phyloP scores from a whole-genome alignment of 92 coral and sea anemone genomes.

The Chrysogorgia sp. region DNA sequence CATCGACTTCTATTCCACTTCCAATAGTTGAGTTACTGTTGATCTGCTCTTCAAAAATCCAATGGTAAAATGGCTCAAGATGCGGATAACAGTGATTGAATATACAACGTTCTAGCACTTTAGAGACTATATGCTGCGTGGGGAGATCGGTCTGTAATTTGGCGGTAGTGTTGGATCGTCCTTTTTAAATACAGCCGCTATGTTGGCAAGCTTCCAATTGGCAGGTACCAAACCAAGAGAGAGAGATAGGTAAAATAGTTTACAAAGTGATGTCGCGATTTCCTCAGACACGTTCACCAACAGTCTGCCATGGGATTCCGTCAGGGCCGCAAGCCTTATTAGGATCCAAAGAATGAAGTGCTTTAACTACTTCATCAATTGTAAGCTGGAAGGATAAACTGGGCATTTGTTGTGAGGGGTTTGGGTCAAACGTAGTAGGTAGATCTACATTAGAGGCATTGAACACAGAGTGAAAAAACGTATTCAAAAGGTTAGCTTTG shows the following conservation, averaged over 20 bases:
- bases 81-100: slow-evolving; percentile 1
- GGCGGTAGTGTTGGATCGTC: slow-evolving; percentile 6
- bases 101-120: neutral
- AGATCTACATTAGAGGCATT: too few relatives aligned
- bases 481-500: slow-evolving; percentile 9
- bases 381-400: too few relatives aligned
- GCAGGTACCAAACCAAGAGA: neutral
- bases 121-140: neutral
- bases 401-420: too few relatives aligned
- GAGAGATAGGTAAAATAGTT: too few relatives aligned
- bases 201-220: slow-evolving; percentile 17
- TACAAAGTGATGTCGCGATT: neutral
- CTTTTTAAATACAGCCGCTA: slow-evolving; percentile 23
- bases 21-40: slow-evolving; percentile 13
- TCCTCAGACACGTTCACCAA: too few relatives aligned
- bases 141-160: slow-evolving; percentile 7
- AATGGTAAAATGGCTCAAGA: neutral
- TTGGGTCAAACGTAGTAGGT: too few relatives aligned
- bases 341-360: too few relatives aligned
- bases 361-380: too few relatives aligned
- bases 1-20: neutral
- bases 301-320: too few relatives aligned
- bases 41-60: neutral
- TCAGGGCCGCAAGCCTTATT: too few relatives aligned
- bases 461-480: slow-evolving; percentile 11